Conservation (phyloP, 2,797 vertebrate genomes). For the Prionace glauca region DNA sequence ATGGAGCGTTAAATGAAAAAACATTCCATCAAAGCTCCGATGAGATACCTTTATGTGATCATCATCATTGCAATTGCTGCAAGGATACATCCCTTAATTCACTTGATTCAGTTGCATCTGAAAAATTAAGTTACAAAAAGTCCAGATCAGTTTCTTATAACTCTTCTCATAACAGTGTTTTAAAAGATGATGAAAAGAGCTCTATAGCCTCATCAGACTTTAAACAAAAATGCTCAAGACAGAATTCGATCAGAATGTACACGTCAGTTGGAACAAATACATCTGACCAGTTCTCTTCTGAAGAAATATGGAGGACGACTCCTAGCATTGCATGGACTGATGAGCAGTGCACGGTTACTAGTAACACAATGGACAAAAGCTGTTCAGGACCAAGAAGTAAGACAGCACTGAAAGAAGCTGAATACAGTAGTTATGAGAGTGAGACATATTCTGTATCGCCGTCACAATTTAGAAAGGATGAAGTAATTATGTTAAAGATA, state of each 20-base stretch:
- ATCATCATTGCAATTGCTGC: not conserved
- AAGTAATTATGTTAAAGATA: not conserved
- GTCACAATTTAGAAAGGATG: not conserved
- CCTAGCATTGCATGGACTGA: not conserved
- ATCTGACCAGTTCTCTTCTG: constrained; percentile 5
- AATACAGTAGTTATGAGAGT: not conserved
- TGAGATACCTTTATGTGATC: not conserved
- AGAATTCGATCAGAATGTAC: not conserved
- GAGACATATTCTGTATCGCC: not conserved
- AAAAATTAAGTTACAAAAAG: not conserved
- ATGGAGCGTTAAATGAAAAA: not conserved
- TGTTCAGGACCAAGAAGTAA: not conserved
- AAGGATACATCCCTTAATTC: not conserved
- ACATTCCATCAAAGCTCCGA: not conserved
- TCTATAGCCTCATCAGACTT: not conserved
- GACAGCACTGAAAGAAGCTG: not conserved
- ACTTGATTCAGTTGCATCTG: not conserved
- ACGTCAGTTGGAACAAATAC: not conserved
- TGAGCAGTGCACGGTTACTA: not conserved
- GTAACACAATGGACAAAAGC: not conserved
- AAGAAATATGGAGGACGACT: constrained; percentile 14
- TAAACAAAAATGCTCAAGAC: not conserved
- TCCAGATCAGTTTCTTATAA: not conserved
- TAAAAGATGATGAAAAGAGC: not conserved
- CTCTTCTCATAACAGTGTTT: not conserved